Base-by-base conservation (phyloP, 64 coral and sea anemone species). In the Astreopora myriophthalma region DNA sequence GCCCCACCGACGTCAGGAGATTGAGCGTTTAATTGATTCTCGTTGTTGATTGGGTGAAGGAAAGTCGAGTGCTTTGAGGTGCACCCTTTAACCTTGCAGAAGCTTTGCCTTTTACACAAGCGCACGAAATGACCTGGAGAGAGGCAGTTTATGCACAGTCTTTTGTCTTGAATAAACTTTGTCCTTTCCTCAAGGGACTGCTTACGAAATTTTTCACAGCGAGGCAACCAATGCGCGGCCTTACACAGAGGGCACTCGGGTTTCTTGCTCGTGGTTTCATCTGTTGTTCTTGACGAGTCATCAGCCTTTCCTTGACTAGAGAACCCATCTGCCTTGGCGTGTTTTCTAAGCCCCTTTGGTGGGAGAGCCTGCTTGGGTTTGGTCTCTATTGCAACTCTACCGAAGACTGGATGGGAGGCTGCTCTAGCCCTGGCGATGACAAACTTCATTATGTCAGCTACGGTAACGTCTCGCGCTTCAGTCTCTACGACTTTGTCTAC, bases 281-380 rank as follows among this genome's bases (percentile, higher is more conserved):
- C 11, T 26, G 51, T 52, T 20, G 19, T 49, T 64, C 12, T 34
- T 34, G 63, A 61, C 14, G 27, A 24, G 20, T 25, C 46, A 49
- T 44, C 10, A 29, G 26, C 42, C 55, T 79, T 26, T 52, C 49
- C 79, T 84, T 84, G 29, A 5, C n/a, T 84, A 30, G 49, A 20
- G 16, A 27, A 33, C 14, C 34, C 32, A 22, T 17, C 9, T 28
- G 14, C 20, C 9, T 57, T 13, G 51, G 2, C 8, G 4, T 13
- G 17, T 57, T 57, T 13, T 84, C 91, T 66, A 77, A 10, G 71
- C 37, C 61, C 28, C 67, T 48, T 25, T 75, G 61, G 69, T 85
- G 85, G 9, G 91, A 63, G n/a, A 86, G 55, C 48, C 81, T 86
- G 49, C 82, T 92, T 35, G 37, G 37, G 86, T 57, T 75, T 51